Evolutionary conservation across 2,113 vertebrate genomes (phyloP).

Genomic region (Vulpes ferrilata): DNA sequence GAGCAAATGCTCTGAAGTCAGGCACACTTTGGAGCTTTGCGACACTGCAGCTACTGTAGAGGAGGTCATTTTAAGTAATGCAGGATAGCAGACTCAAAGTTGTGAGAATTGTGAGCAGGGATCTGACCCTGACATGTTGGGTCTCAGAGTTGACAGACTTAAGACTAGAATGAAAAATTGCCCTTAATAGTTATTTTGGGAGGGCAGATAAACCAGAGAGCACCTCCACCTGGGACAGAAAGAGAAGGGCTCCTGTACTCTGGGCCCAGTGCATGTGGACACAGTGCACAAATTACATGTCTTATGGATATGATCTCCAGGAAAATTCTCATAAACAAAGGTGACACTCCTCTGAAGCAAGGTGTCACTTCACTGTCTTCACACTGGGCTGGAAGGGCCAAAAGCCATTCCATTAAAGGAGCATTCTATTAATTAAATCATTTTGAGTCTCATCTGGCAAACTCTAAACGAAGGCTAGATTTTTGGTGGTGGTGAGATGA

Average conservation of each 20-base stretch:
- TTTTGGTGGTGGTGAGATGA: neutral
- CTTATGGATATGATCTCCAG: neutral
- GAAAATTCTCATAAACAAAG: neutral
- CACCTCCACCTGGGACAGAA: neutral
- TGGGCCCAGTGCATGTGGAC: neutral
- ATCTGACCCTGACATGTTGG: neutral
- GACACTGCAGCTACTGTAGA: too few relatives aligned
- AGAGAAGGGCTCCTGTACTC: neutral
- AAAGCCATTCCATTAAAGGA: neutral
- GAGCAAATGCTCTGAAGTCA: too few relatives aligned
- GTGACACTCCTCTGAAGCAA: neutral
- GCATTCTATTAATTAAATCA: neutral
- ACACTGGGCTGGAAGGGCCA: neutral
- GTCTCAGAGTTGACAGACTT: neutral
- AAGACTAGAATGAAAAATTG: neutral
- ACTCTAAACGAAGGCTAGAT: neutral
- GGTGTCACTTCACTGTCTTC: neutral
- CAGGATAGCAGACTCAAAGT: neutral
- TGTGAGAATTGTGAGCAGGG: neutral
- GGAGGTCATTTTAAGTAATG: neutral
- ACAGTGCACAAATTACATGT: neutral
- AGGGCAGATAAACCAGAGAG: neutral
- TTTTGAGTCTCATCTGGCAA: neutral
- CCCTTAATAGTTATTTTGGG: neutral
- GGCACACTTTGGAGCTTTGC: neutral